These are phyloP conservation scores for Apocheima hispidaria DNA, from an alignment of 2,888 invertebrate species.

Conservation along the genomic window DNA sequence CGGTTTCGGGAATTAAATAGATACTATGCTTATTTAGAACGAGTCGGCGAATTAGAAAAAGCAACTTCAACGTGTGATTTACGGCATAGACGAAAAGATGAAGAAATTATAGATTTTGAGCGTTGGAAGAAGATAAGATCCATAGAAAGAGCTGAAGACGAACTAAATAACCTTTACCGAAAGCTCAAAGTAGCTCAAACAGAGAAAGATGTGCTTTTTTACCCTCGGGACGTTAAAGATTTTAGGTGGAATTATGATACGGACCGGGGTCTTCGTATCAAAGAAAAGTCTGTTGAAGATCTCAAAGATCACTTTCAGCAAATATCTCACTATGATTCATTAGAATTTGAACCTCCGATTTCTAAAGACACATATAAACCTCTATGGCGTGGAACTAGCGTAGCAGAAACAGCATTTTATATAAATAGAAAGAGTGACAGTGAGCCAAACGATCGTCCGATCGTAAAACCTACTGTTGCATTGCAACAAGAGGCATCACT, in stretches of 20 bases:
- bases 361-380: conserved; percentile 91
- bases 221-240: conserved; percentile 90
- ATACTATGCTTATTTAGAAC: conserved; percentile 94
- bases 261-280: conserved; percentile 92
- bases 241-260: conserved; percentile 91
- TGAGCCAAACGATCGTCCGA: conserved; percentile 62
- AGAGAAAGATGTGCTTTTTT: conserved; percentile 94
- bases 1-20: conserved; percentile 94
- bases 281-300: conserved; percentile 95
- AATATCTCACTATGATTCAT: conserved; percentile 83
- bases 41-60: conserved; percentile 93
- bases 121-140: conserved; percentile 93
- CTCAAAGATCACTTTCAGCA: conserved; percentile 91
- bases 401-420: conserved; percentile 91
- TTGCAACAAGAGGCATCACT: conserved; percentile 74
- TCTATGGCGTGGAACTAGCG: conserved; percentile 93
- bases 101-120: conserved; percentile 94
- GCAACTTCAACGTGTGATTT: conserved; percentile 90
- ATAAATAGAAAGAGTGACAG: conserved; percentile 87
- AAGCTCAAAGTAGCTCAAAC: conserved; percentile 92
- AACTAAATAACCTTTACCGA: conserved; percentile 90
- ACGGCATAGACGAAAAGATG: conserved; percentile 90
- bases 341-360: conserved; percentile 73
- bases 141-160: conserved; percentile 93
- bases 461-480: conserved; percentile 61